Base-by-base conservation (phyloP, 2,797 vertebrate species). In the Manis pentadactyla region DNA sequence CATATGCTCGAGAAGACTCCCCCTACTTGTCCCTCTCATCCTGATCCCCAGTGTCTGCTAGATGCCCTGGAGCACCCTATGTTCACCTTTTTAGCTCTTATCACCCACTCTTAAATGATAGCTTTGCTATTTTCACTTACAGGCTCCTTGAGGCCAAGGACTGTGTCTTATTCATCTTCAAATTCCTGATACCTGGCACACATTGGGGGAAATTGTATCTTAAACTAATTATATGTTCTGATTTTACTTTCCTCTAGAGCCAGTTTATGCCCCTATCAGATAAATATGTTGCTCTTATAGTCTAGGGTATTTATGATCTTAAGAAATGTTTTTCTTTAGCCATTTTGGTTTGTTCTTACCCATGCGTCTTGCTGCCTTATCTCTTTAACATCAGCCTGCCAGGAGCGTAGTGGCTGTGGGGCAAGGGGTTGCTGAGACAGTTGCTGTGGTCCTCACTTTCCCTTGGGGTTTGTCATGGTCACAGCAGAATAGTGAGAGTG, bases 211-310 rank as follows among this genome's bases (percentile, higher is more conserved):
- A 61, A 71, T 10, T 34, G 1, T 53, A 64, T 82, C 69, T 86
- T 91, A 66, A 78, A 55, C n/a, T 74, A 27, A 51, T 46, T 17
- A 21, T 68, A 29, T 29, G 19, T 87, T 92, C 1, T 63, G 1
- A 74, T 64, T 87, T 87, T 83, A 18, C n/a, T 93, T 86, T 88
- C 75, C 74, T 93, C n/a, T 81, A 64, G 63, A 94, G 75, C 37
- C 63, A 64, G 0, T 86, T 55, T 91, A 42, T 77, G 49, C 1
- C 25, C 14, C 31, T 66, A 37, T 63, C 71, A 66, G n/a, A 46
- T 64, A 51, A 68, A 34, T 61, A 39, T n/a, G 39, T 90, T 86
- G 84, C 71, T 83, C 2, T 82, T 42, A 57, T 59, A 90, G 29
- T 17, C 39, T 68, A 71, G 15, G 34, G 2, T 29, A 27, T 78